Conservation (phyloP, 1,140 invertebrate genomes). For the Drosophila pandora region DNA sequence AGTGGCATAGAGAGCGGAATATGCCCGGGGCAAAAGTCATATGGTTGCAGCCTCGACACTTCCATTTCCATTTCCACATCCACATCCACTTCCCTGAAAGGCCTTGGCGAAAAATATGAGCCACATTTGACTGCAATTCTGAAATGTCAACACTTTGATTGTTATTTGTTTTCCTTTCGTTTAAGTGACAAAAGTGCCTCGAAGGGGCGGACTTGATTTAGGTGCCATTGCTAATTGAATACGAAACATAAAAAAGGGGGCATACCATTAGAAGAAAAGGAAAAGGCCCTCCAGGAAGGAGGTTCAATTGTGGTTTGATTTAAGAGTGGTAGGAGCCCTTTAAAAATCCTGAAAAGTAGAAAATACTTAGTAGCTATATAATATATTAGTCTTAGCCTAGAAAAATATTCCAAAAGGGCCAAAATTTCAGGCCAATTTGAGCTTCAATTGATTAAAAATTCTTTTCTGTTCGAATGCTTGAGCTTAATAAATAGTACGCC, state of each 20-base stretch:
- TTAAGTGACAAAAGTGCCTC: constrained; percentile 30
- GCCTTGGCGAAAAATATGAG: constrained; percentile 56
- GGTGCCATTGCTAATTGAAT: constrained; percentile 24
- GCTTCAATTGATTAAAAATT: constrained; percentile 3
- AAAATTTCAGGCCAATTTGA: not conserved
- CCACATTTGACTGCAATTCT: constrained; percentile 54
- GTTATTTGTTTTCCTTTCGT: constrained; percentile 47
- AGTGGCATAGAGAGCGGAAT: constrained; percentile 32
- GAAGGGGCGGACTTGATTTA: not conserved
- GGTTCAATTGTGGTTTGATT: not conserved
- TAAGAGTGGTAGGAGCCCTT: not conserved
- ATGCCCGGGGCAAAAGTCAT: constrained; percentile 23
- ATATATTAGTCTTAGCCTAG: not conserved
- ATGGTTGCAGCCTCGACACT: constrained; percentile 23
- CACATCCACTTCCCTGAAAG: constrained; percentile 10
- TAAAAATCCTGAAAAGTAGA: not conserved
- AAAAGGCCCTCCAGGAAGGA: not conserved
- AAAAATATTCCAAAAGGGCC: not conserved
- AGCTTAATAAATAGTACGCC: constrained; percentile 6
- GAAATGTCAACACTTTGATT: constrained; percentile 62
- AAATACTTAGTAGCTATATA: no score
- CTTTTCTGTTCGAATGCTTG: constrained; percentile 18
- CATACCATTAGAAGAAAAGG: not conserved
- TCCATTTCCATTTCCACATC: constrained; percentile 4
- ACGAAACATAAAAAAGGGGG: constrained; percentile 1